A percentile compares a stretch with the other conserved stretches of the same genome.
phyloP scores from a whole-genome alignment of 1,140 invertebrate genomes.

The Colletes latitarsis region DNA sequence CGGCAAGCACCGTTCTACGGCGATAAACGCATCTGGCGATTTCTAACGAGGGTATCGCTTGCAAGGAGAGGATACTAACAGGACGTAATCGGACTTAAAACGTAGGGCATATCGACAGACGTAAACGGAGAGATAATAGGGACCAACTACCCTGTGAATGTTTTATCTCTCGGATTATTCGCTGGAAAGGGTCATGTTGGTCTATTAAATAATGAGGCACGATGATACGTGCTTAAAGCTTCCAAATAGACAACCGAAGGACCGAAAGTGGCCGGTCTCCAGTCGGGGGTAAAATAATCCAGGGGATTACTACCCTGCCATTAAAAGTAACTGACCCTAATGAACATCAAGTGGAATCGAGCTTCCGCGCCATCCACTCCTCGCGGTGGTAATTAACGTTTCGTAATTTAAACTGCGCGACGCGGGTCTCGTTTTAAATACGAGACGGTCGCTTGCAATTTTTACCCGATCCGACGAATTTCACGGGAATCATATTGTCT shows the following conservation, averaged over 20 bases:
- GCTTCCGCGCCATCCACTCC: not conserved
- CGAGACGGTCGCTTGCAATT: not conserved
- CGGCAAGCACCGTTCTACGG: no score
- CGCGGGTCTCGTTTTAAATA: not conserved
- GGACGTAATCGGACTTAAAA: no score
- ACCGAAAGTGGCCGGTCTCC: not conserved
- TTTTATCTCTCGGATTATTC: no score
- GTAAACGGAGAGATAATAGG: no score
- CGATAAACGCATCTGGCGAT: no score
- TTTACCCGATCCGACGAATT: not conserved
- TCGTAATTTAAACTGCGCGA: slow-evolving; percentile 9
- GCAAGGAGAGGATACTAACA: no score
- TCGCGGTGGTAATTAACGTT: slow-evolving; percentile 12
- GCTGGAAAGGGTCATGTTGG: no score
- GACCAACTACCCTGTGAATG: not conserved
- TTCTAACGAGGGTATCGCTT: no score
- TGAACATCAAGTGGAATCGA: slow-evolving; percentile 32
- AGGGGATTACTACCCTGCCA: slow-evolving; percentile 20
- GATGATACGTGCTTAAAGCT: slow-evolving; percentile 13
- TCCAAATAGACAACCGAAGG: not conserved
- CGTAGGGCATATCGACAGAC: no score
- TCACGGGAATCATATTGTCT: no score
- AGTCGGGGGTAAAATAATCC: slow-evolving; percentile 9
- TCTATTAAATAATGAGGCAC: slow-evolving; percentile 11
- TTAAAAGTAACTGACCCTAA: slow-evolving; percentile 45